A percentile compares a stretch with the other conserved stretches of the same genome.
Evolutionary conservation across 2,113 vertebrate species (phyloP).

Genomic region (Hystrix cristata): DNA sequence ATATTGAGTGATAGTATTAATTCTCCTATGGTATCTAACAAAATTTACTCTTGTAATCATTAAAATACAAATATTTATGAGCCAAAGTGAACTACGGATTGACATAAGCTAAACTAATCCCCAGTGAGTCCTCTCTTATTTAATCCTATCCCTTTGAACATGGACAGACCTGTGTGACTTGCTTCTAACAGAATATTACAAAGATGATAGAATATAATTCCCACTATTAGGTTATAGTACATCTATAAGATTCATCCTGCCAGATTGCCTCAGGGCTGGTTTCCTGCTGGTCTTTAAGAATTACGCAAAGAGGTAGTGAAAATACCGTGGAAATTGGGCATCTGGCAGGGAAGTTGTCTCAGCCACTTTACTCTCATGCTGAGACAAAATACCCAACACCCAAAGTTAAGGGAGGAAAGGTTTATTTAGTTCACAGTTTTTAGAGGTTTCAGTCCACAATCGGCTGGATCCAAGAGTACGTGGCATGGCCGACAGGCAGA

Average conservation of each 20-base stretch:
- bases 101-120: not conserved
- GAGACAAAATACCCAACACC: too few relatives aligned
- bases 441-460: too few relatives aligned
- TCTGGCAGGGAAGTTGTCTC: too few relatives aligned
- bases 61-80: not conserved
- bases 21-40: not conserved
- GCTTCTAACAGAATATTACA: not conserved
- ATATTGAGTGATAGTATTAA: not conserved
- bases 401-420: too few relatives aligned
- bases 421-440: too few relatives aligned
- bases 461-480: too few relatives aligned
- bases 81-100: not conserved
- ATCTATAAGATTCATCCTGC: not conserved
- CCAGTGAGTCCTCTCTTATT: not conserved
- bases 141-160: not conserved
- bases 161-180: not conserved
- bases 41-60: not conserved
- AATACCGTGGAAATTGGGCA: not conserved
- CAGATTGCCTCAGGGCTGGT: not conserved
- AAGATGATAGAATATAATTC: not conserved
- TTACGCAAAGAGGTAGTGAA: not conserved
- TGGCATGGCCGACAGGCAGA: too few relatives aligned
- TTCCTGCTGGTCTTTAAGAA: not conserved
- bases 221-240: not conserved
- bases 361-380: too few relatives aligned